A percentile compares a stretch with the other conserved stretches of the same genome.
These are phyloP conservation scores for Zapus hudsonius DNA, from an alignment of 2,113 vertebrate species.

Conservation along the genomic window DNA sequence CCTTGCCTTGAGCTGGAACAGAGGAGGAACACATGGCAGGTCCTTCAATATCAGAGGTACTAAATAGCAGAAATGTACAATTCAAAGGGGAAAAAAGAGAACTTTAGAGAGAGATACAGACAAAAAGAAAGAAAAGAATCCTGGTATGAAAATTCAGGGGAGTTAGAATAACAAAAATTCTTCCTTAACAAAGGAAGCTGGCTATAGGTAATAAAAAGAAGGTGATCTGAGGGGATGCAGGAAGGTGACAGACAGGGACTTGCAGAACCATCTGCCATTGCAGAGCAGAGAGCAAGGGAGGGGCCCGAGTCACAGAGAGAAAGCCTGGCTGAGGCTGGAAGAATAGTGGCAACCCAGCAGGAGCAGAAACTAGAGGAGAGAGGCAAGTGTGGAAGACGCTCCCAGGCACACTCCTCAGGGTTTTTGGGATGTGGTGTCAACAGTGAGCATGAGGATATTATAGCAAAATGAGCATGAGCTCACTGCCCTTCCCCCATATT, in stretches of 20 bases:
- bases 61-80: too few species aligned
- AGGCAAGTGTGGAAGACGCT: too few species aligned
- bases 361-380: not conserved
- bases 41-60: too few species aligned
- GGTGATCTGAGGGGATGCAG: not conserved
- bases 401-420: not conserved
- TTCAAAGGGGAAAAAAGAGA: not conserved
- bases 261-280: not conserved
- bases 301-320: accelerated
- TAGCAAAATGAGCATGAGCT: too few species aligned
- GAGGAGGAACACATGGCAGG: not conserved
- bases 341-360: not conserved
- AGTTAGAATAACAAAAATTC: not conserved
- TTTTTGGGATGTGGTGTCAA: not conserved
- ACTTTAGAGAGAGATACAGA: not conserved
- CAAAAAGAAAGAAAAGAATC: not conserved
- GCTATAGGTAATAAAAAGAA: not conserved
- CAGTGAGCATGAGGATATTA: accelerated
- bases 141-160: not conserved
- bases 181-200: not conserved
- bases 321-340: not conserved
- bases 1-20: not conserved
- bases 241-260: not conserved
- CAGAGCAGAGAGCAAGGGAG: accelerated
- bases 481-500: too few species aligned